These are phyloP conservation scores for Heteronetta atricapilla DNA, from an alignment of 2,113 vertebrate species.

Conservation along the genomic window DNA sequence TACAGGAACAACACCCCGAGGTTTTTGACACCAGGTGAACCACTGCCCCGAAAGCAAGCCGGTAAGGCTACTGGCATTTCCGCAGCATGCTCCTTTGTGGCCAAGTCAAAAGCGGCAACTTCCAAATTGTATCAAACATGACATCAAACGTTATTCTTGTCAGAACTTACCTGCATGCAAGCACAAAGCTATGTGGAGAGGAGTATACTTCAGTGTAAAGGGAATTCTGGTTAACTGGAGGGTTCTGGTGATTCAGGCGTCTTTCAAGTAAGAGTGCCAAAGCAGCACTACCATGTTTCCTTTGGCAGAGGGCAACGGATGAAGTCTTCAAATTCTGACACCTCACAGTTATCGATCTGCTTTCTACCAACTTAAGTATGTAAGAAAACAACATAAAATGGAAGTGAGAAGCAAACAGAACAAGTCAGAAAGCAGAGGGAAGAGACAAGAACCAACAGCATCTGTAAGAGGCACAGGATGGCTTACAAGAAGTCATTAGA, in stretches of 20 bases:
- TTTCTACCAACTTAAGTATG: neutral
- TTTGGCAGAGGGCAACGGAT: neutral
- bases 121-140: neutral
- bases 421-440: neutral
- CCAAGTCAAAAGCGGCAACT: neutral
- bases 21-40: rapidly evolving
- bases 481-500: neutral
- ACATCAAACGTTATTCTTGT: neutral
- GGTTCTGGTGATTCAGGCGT: neutral
- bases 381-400: neutral
- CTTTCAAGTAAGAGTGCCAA: neutral
- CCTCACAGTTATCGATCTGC: neutral
- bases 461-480: neutral
- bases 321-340: neutral
- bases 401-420: neutral
- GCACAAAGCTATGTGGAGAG: neutral
- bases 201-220: neutral
- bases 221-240: neutral
- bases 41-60: neutral
- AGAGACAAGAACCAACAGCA: neutral
- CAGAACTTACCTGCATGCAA: neutral
- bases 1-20: rapidly evolving
- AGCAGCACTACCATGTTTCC: neutral
- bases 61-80: rapidly evolving
- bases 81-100: rapidly evolving